Evolutionary conservation across 2,888 invertebrate species (phyloP).

Genomic region (Apantesis nais): DNA sequence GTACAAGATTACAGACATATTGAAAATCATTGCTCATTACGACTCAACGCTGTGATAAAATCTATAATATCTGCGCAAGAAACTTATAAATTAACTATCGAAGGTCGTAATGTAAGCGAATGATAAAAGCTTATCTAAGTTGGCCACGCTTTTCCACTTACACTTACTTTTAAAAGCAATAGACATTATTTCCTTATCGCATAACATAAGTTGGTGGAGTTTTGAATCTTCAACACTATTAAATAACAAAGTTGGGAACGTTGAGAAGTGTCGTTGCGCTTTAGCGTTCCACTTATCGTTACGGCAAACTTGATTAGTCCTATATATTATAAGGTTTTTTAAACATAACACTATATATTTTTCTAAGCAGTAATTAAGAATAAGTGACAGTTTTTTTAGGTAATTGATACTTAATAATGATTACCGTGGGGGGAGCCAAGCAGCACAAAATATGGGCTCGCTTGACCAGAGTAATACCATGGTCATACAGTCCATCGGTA

Average conservation of each 20-base stretch:
- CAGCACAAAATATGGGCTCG: not conserved
- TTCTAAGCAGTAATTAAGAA: not conserved
- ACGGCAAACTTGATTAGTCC: not conserved
- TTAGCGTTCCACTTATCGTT: slow-evolving; percentile 19
- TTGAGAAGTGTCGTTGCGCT: slow-evolving; percentile 52
- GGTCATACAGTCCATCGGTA: not conserved
- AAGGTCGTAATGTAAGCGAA: slow-evolving; percentile 36
- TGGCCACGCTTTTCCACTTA: slow-evolving; percentile 33
- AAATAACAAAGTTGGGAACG: slow-evolving; percentile 52
- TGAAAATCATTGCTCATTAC: not conserved
- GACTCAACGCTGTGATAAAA: not conserved
- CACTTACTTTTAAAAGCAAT: slow-evolving; percentile 49
- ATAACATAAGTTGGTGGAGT: slow-evolving; percentile 46
- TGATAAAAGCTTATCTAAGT: slow-evolving; percentile 38
- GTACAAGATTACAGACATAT: too few relatives aligned
- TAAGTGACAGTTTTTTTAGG: not conserved
- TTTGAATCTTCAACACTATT: slow-evolving; percentile 56
- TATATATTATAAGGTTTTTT: not conserved
- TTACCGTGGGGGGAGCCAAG: not conserved
- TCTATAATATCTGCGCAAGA: not conserved
- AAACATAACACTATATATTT: not conserved
- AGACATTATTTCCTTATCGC: slow-evolving; percentile 43
- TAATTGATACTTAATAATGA: not conserved
- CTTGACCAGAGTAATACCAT: not conserved
- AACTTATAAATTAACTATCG: slow-evolving; percentile 27